Base-by-base conservation (phyloP, 92 coral and sea anemone species). In the Anthopleura xanthogrammica region DNA sequence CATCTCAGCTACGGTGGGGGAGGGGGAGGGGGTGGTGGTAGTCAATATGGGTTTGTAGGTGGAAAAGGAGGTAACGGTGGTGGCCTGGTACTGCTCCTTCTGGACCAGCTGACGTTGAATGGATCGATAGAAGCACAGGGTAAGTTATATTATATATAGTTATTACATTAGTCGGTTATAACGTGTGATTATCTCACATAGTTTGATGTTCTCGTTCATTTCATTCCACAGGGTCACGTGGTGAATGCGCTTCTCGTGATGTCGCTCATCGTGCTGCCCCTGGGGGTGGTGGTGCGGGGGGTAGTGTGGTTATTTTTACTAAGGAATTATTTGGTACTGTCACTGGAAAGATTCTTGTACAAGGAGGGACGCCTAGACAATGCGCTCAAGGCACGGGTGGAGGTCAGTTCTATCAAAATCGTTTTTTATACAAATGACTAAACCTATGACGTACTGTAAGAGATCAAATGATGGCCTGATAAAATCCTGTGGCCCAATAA, bases 201-300 rank as follows among this genome's bases (percentile, higher is more conserved):
- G n/a, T 57, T 14, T 3, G n/a, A 57, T 9, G n/a, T 13, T 57
- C 17, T 46, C 50, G 50, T 46, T 46, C 50, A 57, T 7, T 57
- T 57, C 4, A 14, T 57, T 41, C 16, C 23, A 77, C 85, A 86
- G 86, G 89, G 6, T 62, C 82, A 13, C 57, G 76, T 12, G 89
- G 89, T 42, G 76, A 80, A 76, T 86, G 89, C 42, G 48, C 78
- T 14, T 41, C 41, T 36, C 46, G 11, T 52, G 60, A 80, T 43
- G 82, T 81, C 16, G 83, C 83, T 81, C 80, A 88, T 66, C 81
- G 90, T 12, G 90, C 87, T n/a, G 90, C 90, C 43, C 83, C 90
- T 71, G 93, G 93, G 46, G 85, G 93, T 83, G 82, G 90, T 43
- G 93, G 93, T n/a, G 90, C 93, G 6, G 93, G 90, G 60, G 93